Conservation (phyloP, 2,888 invertebrate genomes). For the Neoitamus cyanurus region DNA sequence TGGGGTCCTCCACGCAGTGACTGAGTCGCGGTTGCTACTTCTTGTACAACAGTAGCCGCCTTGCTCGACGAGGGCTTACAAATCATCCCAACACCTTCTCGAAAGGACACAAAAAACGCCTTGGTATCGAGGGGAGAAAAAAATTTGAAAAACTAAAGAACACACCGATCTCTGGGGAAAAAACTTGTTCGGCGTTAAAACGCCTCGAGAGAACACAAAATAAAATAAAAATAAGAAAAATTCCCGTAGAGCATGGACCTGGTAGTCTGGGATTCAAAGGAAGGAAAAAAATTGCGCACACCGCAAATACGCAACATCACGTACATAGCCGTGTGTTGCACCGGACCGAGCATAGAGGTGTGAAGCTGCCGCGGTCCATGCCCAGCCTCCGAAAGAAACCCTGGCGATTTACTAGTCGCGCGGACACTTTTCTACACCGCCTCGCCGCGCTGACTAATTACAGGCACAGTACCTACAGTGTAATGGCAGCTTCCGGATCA, state of each 20-base stretch:
- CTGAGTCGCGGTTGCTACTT: not conserved
- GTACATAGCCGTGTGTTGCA: not conserved
- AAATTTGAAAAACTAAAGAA: not conserved
- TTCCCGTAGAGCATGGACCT: not conserved
- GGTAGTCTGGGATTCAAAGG: not conserved
- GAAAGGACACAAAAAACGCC: not conserved
- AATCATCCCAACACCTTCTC: constrained; percentile 20
- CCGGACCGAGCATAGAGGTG: not conserved
- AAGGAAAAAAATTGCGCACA: not conserved
- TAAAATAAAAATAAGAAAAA: not conserved
- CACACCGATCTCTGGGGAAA: not conserved
- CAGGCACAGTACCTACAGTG: constrained; percentile 42
- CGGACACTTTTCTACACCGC: not conserved
- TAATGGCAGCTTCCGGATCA: constrained; percentile 44
- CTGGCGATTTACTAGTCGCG: not conserved
- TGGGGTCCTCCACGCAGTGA: not conserved
- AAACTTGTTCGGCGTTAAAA: constrained; percentile 12
- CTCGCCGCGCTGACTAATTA: constrained; percentile 39
- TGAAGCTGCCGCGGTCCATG: not conserved
- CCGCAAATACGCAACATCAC: constrained; percentile 19
- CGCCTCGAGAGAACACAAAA: no score
- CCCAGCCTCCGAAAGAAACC: not conserved
- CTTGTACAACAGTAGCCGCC: constrained; percentile 7
- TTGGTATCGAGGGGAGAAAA: not conserved
- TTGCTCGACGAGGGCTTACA: not conserved